Base-by-base conservation (phyloP, 2,888 invertebrate genomes). In the Hesperia comma region DNA sequence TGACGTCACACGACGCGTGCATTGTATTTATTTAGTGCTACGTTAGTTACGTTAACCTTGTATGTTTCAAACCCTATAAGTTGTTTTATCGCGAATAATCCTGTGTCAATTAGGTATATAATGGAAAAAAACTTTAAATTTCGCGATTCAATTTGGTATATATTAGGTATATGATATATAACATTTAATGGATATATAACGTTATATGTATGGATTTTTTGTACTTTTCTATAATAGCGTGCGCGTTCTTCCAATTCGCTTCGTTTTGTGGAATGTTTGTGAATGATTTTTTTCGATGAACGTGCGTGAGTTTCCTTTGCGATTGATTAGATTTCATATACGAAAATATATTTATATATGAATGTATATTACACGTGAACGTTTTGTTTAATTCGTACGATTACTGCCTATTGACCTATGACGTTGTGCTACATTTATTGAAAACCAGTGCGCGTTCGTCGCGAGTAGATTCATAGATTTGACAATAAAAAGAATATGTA, bases 11-110 rank as follows among this genome's bases (percentile, higher is more conserved):
- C 62, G 61, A 64, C 69, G 77, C 17, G 75, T 57, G 71, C 75
- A 73, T 75, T 74, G 77, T 84, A 84, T 86, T 85, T 86, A 84
- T 86, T 83, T 85, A 84, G 81, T 75, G 74, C 71, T 82, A 79
- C 74, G 70, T 80, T 83, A 82, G 80, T 76, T 75, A 75, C 68
- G 73, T 74, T 74, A 68, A 75, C 74, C 76, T 78, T 79, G 77
- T 75, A 46, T 75, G 76, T 70, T 67, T 64, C 40, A 21, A 61
- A 49, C 6, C 37, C 53, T 37, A 33, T 46, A 33, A 21, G 60
- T 60, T 69, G 8, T 46, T 26, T 56, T 61, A 32, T 68, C 68
- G 73, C 70, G 69, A 67, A 56, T 46, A 46, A 55, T 58, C 61
- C 60, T 61, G 60, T 57, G 53, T 68, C 55, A 64, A 21, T 66